Conservation (phyloP, 2,797 vertebrate species). For the Falco cherrug region DNA sequence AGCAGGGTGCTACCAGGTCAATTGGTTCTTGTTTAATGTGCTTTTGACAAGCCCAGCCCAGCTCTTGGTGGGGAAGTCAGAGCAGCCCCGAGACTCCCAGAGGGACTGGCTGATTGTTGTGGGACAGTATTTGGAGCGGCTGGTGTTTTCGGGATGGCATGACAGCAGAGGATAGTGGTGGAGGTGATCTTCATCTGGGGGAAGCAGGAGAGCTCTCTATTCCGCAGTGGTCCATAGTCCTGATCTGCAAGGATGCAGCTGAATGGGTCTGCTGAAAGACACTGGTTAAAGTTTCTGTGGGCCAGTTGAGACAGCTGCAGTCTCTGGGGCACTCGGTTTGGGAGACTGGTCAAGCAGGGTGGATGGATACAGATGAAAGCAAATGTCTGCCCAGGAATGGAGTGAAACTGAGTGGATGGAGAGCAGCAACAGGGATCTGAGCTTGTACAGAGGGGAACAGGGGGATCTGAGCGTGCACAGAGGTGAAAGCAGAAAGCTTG, state of each 20-base stretch:
- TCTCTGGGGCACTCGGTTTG: neutral
- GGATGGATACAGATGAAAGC: neutral
- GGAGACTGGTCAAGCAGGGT: neutral
- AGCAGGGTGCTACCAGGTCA: neutral
- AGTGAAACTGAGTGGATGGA: rapidly evolving
- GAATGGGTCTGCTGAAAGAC: neutral
- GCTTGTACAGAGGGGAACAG: neutral
- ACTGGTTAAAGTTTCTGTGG: neutral
- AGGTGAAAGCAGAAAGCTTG: neutral
- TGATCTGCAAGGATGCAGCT: neutral
- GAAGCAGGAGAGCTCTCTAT: neutral
- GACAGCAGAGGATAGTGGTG: neutral
- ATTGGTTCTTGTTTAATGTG: neutral
- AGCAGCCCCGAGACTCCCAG: neutral
- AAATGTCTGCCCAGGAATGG: neutral
- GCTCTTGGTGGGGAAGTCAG: neutral
- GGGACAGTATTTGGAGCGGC: neutral
- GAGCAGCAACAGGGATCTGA: neutral
- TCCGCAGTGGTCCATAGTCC: too few relatives aligned
- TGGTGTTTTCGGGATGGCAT: rapidly evolving
- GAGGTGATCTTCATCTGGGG: neutral
- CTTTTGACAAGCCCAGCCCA: neutral
- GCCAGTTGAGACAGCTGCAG: neutral
- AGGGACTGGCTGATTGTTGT: neutral
- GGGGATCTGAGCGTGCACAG: neutral